Conservation (phyloP, 2,888 invertebrate genomes). For the Diogma glabrata region DNA sequence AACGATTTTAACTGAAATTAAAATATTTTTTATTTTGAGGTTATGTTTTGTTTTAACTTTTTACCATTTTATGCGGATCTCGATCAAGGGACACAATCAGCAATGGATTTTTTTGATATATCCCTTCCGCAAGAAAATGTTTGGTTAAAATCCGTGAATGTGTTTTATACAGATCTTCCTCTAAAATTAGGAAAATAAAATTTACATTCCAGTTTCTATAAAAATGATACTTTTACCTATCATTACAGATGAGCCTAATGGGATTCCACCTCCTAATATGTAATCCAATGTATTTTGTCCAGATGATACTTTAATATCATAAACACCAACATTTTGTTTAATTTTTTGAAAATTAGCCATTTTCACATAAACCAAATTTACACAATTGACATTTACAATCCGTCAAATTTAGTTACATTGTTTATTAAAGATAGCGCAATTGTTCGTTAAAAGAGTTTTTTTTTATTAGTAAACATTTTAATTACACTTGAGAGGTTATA, state of each 20-base stretch:
- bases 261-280: conserved; percentile 4
- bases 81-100: conserved; percentile 64
- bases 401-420: too few species aligned
- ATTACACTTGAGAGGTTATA: too few species aligned
- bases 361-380: too few species aligned
- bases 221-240: background rate
- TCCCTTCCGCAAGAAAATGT: conserved; percentile 82
- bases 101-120: conserved; percentile 59
- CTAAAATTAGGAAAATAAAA: conserved; percentile 40
- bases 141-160: conserved; percentile 69
- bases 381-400: too few species aligned
- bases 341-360: conserved; percentile 7
- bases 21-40: background rate
- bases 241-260: background rate
- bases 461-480: too few species aligned
- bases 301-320: background rate
- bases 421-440: too few species aligned
- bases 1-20: conserved; percentile 44
- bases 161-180: conserved; percentile 70
- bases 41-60: background rate
- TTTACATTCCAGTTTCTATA: background rate
- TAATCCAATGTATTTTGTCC: background rate
- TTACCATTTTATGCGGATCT: conserved; percentile 49
- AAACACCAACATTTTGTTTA: background rate
- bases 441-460: too few species aligned